phyloP scores from a whole-genome alignment of 1,140 invertebrate species.

The Antheraea pernyi region DNA sequence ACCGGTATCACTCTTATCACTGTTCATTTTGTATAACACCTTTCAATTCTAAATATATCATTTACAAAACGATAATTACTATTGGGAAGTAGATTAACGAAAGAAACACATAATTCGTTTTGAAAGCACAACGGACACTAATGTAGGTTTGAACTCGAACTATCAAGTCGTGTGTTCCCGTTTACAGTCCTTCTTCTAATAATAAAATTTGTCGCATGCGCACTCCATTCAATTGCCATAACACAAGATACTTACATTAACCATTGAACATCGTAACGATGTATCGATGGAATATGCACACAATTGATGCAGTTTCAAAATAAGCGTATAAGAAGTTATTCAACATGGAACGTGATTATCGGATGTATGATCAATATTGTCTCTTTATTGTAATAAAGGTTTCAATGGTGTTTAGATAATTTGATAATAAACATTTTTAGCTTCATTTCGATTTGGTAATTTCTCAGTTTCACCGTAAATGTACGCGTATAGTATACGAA shows the following conservation, averaged over 20 bases:
- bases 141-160: background rate
- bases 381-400: background rate
- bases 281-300: constrained; percentile 31
- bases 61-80: background rate
- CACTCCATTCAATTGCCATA: constrained; percentile 61
- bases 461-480: background rate
- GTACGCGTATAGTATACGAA: background rate
- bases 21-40: background rate
- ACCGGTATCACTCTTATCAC: background rate
- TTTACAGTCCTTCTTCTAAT: constrained; percentile 55
- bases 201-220: constrained; percentile 60
- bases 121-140: constrained; percentile 9
- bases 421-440: constrained; percentile 10
- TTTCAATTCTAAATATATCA: background rate
- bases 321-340: constrained; percentile 49
- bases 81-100: background rate
- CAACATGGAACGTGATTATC: constrained; percentile 43
- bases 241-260: constrained; percentile 56
- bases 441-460: background rate
- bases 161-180: constrained; percentile 41
- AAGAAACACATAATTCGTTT: constrained; percentile 5
- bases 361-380: constrained; percentile 19
- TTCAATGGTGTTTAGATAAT: constrained; percentile 16
- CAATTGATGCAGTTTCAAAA: constrained; percentile 59
- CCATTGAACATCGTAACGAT: constrained; percentile 45